A percentile compares a stretch with the other conserved stretches of the same genome.
Evolutionary conservation across 2,113 vertebrate genomes (phyloP).

Genomic region (Caretta caretta): DNA sequence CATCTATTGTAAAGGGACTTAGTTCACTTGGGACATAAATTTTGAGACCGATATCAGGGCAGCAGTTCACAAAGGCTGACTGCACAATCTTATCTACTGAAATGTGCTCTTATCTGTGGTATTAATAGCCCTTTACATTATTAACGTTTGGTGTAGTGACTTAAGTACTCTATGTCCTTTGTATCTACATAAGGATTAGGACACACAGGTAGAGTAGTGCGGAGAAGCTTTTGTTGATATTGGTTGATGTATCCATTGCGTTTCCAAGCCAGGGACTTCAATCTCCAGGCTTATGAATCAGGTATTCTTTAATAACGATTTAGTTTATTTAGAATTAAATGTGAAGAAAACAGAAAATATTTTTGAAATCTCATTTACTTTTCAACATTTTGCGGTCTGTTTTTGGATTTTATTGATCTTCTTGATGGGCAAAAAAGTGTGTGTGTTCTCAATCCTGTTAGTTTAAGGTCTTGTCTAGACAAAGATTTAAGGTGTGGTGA

Average conservation of each 20-base stretch:
- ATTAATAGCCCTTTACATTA: neutral
- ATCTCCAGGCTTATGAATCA: conserved; percentile 11
- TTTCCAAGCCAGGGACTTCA: conserved; percentile 27
- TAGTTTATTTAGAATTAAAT: conserved; percentile 1
- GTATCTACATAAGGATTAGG: neutral
- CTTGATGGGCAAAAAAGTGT: neutral
- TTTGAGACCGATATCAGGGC: neutral
- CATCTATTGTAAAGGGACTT: neutral
- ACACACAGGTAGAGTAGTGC: neutral
- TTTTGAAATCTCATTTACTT: neutral
- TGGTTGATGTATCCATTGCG: neutral
- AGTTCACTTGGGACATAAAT: neutral
- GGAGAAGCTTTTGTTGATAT: neutral
- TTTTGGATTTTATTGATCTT: neutral
- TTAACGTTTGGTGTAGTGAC: neutral
- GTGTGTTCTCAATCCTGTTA: neutral
- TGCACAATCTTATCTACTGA: neutral
- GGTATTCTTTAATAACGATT: neutral
- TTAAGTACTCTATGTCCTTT: neutral
- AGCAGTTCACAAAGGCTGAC: too few species aligned
- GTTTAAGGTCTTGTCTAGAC: conserved; percentile 9
- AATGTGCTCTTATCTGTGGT: neutral
- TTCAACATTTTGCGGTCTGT: neutral
- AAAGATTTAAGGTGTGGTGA: neutral
- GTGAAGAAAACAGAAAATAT: neutral